Conservation (phyloP, 1,140 invertebrate genomes). For the Drosophila leontia region DNA sequence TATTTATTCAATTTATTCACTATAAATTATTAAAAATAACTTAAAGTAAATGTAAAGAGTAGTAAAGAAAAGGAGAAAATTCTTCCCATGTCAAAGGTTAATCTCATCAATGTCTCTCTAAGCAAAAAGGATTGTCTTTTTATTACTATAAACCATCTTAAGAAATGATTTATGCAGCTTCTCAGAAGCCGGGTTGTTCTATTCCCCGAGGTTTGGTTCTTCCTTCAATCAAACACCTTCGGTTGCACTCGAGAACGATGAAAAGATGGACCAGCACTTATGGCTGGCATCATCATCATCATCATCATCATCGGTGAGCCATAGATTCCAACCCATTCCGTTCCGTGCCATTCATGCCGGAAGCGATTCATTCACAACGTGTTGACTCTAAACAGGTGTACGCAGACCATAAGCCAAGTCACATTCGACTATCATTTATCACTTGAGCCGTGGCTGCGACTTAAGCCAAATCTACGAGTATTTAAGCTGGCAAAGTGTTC, state of each 20-base stretch:
- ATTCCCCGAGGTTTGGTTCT: not conserved
- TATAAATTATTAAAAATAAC: too few species aligned
- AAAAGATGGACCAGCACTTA: conserved; percentile 23
- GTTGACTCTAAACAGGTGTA: conserved; percentile 73
- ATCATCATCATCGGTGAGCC: not conserved
- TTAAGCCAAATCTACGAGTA: conserved; percentile 54
- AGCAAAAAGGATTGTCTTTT: not conserved
- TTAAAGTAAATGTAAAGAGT: not conserved
- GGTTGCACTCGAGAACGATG: conserved; percentile 38
- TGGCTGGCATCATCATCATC: conserved; percentile 37
- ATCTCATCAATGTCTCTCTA: not conserved
- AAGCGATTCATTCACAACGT: conserved; percentile 64
- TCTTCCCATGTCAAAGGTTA: not conserved
- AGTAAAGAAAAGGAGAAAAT: not conserved
- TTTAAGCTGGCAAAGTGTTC: conserved; percentile 50
- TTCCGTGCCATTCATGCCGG: conserved; percentile 63
- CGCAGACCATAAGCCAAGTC: conserved; percentile 69
- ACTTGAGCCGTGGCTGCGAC: conserved; percentile 39
- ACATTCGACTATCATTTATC: conserved; percentile 77
- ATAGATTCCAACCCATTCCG: conserved; percentile 25
- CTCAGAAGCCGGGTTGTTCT: not conserved
- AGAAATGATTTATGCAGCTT: not conserved
- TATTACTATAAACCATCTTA: not conserved
- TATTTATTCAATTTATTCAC: too few species aligned
- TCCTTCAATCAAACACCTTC: conserved; percentile 14